Evolutionary conservation across 2,888 invertebrate genomes (phyloP), one percentile per base, ranked within the genome.

Genomic region (Cyaniris semiargus): DNA sequence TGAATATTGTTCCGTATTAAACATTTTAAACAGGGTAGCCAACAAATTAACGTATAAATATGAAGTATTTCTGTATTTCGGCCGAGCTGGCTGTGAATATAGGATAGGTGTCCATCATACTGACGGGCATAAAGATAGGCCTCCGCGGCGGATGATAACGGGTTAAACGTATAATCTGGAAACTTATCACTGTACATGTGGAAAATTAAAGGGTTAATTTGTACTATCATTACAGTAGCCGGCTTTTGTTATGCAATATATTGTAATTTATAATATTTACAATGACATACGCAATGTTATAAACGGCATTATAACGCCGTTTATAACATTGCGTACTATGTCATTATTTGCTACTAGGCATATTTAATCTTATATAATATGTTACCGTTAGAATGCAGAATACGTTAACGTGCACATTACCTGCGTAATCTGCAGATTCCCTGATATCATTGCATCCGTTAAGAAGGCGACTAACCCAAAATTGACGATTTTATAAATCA

Each of bases 11-110:
- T 0, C 27, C 5, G 27, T 27, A 10, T 18, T 27, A 66, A 27
- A 66, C 6, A 7, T 66, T 13, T 56, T 66, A 77, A 60, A 77
- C 58, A 77, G 48, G 34, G 48, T 75, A 70, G 75, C 53, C 13
- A 38, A 53, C 56, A 15, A 66, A 66, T 66, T 66, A 66, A 27
- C 27, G 66, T 66, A 27, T 66, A 66, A 60, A 66, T 66, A 66
- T 66, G 15, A 27, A 66, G 66, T 66, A 13, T 66, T 66, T 66
- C 27, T 31, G 66, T 60, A 60, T 66, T 66, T 66, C 27, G 27
- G 27, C 27, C 66, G 66, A 31, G 66, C 66, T 31, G 66, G 60
- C 60, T 31, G 27, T 66, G 66, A 31, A 27, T 66, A 31, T 66
- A 66, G 66, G 66, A 31, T 66, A 66, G 66, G 66, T 66, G 66